These are phyloP conservation scores for Drosophila histrio DNA, from an alignment of 2,888 invertebrate species.

Conservation along the genomic window DNA sequence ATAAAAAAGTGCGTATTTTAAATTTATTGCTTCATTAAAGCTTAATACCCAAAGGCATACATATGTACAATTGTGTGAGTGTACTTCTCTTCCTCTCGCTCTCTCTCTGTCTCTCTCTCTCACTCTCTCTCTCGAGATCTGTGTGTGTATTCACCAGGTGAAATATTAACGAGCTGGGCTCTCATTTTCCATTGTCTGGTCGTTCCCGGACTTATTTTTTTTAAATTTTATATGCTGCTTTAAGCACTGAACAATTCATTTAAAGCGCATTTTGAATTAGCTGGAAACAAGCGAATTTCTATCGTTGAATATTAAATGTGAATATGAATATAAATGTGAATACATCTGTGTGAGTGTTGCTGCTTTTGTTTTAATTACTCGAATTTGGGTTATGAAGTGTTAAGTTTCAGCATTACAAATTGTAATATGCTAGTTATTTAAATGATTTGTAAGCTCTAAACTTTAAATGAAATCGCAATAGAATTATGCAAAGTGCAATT, in stretches of 20 bases:
- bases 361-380: constrained; percentile 10
- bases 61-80: constrained; percentile 12
- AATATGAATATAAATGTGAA: constrained; percentile 3
- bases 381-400: constrained; percentile 8
- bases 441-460: constrained; percentile 37
- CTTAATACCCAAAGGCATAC: constrained; percentile 67
- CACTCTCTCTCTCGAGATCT: background rate
- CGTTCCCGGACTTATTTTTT: constrained; percentile 11
- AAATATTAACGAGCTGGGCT: constrained; percentile 60
- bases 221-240: constrained; percentile 15
- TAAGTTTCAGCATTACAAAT: constrained; percentile 48
- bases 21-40: constrained; percentile 79
- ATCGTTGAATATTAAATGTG: constrained; percentile 29
- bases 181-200: constrained; percentile 43
- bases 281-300: constrained; percentile 12
- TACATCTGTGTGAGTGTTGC: constrained; percentile 16
- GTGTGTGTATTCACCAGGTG: constrained; percentile 49
- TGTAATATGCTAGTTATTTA: constrained; percentile 46
- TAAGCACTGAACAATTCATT: constrained; percentile 46
- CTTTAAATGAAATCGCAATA: constrained; percentile 33
- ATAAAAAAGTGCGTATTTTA: constrained; percentile 71
- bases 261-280: constrained; percentile 45
- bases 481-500: constrained; percentile 37
- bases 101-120: background rate
- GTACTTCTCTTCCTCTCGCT: background rate